These are phyloP conservation scores for Caranx melampygus DNA, from an alignment of 2,113 vertebrate species.

Conservation along the genomic window DNA sequence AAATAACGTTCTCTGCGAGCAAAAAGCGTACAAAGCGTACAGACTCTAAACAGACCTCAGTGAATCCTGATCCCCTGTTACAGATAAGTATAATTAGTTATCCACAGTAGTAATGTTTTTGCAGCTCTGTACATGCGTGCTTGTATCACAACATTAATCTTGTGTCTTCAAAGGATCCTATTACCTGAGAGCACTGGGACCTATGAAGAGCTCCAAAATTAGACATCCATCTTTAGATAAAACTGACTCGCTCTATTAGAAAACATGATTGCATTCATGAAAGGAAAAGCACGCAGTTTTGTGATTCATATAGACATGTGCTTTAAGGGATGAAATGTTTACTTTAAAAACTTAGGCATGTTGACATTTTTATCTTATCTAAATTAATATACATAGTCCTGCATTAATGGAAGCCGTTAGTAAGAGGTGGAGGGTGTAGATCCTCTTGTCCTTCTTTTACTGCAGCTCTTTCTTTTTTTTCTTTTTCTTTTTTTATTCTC, in stretches of 20 bases:
- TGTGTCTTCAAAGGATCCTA: slow-evolving; percentile 42
- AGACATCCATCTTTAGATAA: slow-evolving; percentile 24
- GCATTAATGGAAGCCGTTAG: slow-evolving; percentile 22
- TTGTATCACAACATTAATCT: slow-evolving; percentile 46
- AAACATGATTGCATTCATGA: slow-evolving; percentile 25
- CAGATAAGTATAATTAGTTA: slow-evolving; percentile 65
- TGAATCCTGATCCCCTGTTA: slow-evolving; percentile 48
- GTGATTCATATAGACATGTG: background rate
- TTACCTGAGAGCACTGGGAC: slow-evolving; percentile 57
- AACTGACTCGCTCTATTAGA: background rate
- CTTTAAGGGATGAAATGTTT: background rate
- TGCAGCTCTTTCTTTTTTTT: slow-evolving; percentile 14
- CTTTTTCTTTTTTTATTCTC: slow-evolving; percentile 40
- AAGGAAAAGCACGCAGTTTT: slow-evolving; percentile 7
- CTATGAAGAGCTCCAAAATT: slow-evolving; percentile 48
- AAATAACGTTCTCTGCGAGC: slow-evolving; percentile 38
- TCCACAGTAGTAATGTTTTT: slow-evolving; percentile 40
- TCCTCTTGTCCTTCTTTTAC: slow-evolving; percentile 40
- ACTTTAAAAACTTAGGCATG: slow-evolving; percentile 12
- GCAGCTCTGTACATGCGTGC: slow-evolving; percentile 31
- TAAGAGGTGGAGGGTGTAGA: slow-evolving; percentile 31
- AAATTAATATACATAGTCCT: slow-evolving; percentile 14
- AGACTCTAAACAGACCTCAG: slow-evolving; percentile 36
- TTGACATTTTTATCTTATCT: slow-evolving; percentile 23
- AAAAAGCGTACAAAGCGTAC: slow-evolving; percentile 35